Evolutionary conservation across 2,797 vertebrate species (phyloP).

Genomic region (Xenentodon cancila): DNA sequence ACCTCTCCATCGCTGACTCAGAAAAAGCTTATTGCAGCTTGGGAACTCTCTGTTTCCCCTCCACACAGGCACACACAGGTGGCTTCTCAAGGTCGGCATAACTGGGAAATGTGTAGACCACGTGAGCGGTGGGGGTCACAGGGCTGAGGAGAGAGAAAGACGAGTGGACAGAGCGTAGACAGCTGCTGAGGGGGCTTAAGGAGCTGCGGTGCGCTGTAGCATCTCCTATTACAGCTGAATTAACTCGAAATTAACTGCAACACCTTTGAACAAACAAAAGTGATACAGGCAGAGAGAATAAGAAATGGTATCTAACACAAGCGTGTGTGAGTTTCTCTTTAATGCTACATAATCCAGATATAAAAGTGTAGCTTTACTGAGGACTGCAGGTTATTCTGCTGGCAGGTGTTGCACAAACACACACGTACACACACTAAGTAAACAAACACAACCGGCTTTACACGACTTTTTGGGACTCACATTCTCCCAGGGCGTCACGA

Average conservation of each 20-base stretch:
- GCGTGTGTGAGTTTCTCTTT: not conserved
- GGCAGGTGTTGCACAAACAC: constrained; percentile 26
- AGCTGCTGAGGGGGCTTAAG: not conserved
- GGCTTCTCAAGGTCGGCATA: constrained; percentile 60
- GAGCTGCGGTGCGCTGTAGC: not conserved
- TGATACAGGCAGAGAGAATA: not conserved
- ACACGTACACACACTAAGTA: not conserved
- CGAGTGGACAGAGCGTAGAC: not conserved
- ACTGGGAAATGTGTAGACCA: constrained; percentile 39
- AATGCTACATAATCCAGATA: not conserved
- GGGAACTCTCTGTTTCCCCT: not conserved
- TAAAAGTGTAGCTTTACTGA: no score
- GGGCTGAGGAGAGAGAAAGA: not conserved
- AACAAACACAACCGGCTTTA: constrained; percentile 6
- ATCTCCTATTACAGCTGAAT: no score
- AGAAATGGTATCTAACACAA: not conserved
- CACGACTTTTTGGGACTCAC: constrained; percentile 4
- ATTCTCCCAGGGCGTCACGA: constrained; percentile 29
- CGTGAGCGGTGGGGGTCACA: constrained; percentile 21
- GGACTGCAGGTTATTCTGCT: constrained; percentile 15
- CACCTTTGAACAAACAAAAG: constrained; percentile 24
- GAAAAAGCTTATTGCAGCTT: constrained; percentile 57
- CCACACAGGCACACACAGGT: constrained; percentile 23
- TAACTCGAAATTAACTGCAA: constrained; percentile 21
- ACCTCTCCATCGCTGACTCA: constrained; percentile 40